A percentile compares a stretch with the other conserved stretches of the same genome.
These are phyloP conservation scores for Diaprepes abbreviatus DNA, from an alignment of 2,888 invertebrate genomes.

Conservation along the genomic window DNA sequence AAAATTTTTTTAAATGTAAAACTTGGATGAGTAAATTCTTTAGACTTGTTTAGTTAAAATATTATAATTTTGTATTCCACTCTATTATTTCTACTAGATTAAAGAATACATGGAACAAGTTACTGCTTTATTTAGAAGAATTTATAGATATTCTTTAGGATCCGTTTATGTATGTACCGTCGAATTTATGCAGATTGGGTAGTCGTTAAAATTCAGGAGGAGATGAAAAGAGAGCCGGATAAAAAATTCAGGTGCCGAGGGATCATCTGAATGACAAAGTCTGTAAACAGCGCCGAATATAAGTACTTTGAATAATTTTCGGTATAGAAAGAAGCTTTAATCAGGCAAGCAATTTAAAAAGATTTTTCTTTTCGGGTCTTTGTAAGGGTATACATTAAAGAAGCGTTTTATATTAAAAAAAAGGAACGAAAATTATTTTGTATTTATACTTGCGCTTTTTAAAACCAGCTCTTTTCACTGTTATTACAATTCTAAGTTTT, in stretches of 20 bases:
- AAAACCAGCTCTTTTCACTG: no score
- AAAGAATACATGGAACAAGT: no score
- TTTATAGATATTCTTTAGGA: not conserved
- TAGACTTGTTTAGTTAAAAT: no score
- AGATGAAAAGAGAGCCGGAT: slow-evolving; percentile 32
- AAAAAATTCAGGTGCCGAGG: slow-evolving; percentile 47
- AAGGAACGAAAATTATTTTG: not conserved
- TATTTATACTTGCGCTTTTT: no score
- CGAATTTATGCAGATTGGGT: slow-evolving; percentile 43
- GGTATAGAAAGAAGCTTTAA: slow-evolving; percentile 40
- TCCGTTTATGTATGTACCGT: slow-evolving; percentile 11
- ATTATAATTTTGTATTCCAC: no score
- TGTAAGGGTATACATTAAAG: slow-evolving; percentile 17
- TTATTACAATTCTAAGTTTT: no score
- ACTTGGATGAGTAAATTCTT: no score
- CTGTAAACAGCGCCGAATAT: slow-evolving; percentile 42
- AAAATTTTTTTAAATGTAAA: no score
- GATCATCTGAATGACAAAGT: slow-evolving; percentile 48
- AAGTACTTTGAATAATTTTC: slow-evolving; percentile 47
- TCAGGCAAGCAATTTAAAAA: slow-evolving; percentile 35
- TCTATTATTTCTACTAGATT: no score
- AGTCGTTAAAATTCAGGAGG: slow-evolving; percentile 45
- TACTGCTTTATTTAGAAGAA: no score
- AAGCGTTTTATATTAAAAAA: slow-evolving; percentile 10
- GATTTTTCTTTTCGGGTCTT: slow-evolving; percentile 15